A percentile compares a stretch with the other conserved stretches of the same genome.
These are phyloP conservation scores for Lamellibrachia luymesi DNA, from an alignment of 1,140 invertebrate genomes.

Conservation along the genomic window DNA sequence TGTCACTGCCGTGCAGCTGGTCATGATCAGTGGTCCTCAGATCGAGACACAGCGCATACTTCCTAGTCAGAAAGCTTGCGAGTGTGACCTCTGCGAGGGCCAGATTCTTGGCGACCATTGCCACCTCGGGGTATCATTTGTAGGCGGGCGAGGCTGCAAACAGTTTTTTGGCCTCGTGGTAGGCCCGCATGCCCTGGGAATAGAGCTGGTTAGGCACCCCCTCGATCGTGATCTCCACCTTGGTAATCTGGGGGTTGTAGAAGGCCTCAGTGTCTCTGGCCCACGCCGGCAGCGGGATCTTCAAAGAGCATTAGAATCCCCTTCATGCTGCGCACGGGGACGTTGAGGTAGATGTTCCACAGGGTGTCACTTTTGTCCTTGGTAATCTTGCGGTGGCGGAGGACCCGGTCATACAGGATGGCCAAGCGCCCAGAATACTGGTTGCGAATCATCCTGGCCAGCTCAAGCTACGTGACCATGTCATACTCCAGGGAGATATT, in stretches of 20 bases:
- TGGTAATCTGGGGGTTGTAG: no score
- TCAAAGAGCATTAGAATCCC: no score
- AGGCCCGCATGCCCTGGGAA: no score
- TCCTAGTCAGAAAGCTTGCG: constrained; percentile 6
- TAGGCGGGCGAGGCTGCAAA: constrained; percentile 11
- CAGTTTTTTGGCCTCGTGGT: constrained; percentile 7
- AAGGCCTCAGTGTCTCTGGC: no score
- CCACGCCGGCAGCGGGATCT: no score
- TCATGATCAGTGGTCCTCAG: background rate
- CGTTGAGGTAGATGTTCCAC: constrained; percentile 7
- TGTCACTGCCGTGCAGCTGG: background rate
- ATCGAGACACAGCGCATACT: constrained; percentile 6
- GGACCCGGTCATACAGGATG: no score
- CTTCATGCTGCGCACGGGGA: constrained; percentile 2
- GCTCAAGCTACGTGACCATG: no score
- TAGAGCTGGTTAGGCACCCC: constrained; percentile 27
- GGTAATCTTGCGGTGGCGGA: no score
- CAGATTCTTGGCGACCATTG: background rate
- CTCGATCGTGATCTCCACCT: constrained; percentile 26
- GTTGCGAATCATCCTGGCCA: no score
- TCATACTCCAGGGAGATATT: no score
- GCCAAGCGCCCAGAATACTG: no score
- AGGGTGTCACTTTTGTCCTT: no score
- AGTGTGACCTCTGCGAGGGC: background rate
- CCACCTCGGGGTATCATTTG: background rate